These are phyloP conservation scores for Beris morrisii DNA, from an alignment of 2,888 invertebrate genomes.

Conservation along the genomic window DNA sequence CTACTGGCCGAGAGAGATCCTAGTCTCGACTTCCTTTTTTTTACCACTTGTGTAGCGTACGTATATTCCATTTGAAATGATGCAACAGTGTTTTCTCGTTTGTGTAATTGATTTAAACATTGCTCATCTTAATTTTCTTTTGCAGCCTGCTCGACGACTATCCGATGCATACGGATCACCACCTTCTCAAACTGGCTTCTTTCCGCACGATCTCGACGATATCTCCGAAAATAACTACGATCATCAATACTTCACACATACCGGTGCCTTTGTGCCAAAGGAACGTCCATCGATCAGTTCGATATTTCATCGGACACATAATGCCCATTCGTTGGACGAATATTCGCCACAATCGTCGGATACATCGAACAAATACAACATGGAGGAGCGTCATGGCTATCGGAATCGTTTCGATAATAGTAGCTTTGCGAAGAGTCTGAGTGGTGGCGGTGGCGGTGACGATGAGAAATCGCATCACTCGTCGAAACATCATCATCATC, in stretches of 20 bases:
- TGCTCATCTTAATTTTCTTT: constrained; percentile 16
- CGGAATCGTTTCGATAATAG: constrained; percentile 53
- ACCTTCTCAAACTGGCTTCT: constrained; percentile 46
- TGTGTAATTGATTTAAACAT: constrained; percentile 1
- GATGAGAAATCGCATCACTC: constrained; percentile 36
- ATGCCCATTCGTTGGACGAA: constrained; percentile 52
- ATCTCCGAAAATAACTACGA: constrained; percentile 54
- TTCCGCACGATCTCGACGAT: constrained; percentile 56
- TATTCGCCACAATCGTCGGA: constrained; percentile 41
- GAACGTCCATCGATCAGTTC: constrained; percentile 54
- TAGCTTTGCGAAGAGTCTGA: constrained; percentile 51
- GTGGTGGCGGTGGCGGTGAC: constrained; percentile 41
- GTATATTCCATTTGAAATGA: no score
- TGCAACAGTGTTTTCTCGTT: no score
- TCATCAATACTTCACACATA: constrained; percentile 56
- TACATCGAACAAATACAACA: constrained; percentile 34
- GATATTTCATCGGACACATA: constrained; percentile 53
- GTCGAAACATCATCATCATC: constrained; percentile 57
- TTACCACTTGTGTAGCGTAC: no score
- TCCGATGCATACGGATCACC: constrained; percentile 49
- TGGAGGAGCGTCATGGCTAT: constrained; percentile 40
- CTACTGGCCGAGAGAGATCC: no score
- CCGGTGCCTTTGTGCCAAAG: constrained; percentile 47
- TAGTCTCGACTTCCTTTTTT: no score
- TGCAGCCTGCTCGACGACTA: constrained; percentile 50